These are phyloP conservation scores for Sebastes minor DNA, from an alignment of 2,797 vertebrate genomes.

Conservation along the genomic window DNA sequence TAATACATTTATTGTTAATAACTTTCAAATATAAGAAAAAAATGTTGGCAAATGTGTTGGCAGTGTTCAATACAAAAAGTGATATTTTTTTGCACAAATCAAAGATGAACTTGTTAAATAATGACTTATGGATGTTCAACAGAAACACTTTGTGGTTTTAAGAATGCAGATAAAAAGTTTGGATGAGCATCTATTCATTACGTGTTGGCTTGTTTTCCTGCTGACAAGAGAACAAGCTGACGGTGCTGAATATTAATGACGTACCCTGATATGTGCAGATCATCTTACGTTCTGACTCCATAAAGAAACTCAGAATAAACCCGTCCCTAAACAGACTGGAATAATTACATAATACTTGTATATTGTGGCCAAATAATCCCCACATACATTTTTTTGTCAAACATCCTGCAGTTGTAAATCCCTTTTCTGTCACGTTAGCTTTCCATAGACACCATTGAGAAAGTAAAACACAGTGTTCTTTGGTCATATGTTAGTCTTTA, in stretches of 20 bases:
- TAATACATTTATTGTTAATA: conserved; percentile 76
- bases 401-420: conserved; percentile 28
- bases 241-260: conserved; percentile 5
- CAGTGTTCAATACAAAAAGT: conserved; percentile 73
- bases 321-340: background rate
- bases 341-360: conserved; percentile 41
- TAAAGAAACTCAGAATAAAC: conserved; percentile 12
- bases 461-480: conserved; percentile 80
- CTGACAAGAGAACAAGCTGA: conserved; percentile 17
- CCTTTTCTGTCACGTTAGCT: conserved; percentile 41
- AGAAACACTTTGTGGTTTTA: conserved; percentile 25
- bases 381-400: background rate
- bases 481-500: conserved; percentile 72
- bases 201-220: conserved; percentile 26
- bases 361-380: conserved; percentile 28
- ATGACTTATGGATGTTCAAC: conserved; percentile 12
- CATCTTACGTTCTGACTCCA: background rate
- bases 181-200: conserved; percentile 19
- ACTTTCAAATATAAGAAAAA: conserved; percentile 62
- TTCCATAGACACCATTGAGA: conserved; percentile 53
- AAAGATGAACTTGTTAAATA: conserved; percentile 26
- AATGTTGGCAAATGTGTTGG: conserved; percentile 55
- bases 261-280: conserved; percentile 46
- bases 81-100: conserved; percentile 39
- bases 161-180: conserved; percentile 15